Base-by-base conservation (phyloP, 2,888 invertebrate species). In the Eristalinus aeneus region DNA sequence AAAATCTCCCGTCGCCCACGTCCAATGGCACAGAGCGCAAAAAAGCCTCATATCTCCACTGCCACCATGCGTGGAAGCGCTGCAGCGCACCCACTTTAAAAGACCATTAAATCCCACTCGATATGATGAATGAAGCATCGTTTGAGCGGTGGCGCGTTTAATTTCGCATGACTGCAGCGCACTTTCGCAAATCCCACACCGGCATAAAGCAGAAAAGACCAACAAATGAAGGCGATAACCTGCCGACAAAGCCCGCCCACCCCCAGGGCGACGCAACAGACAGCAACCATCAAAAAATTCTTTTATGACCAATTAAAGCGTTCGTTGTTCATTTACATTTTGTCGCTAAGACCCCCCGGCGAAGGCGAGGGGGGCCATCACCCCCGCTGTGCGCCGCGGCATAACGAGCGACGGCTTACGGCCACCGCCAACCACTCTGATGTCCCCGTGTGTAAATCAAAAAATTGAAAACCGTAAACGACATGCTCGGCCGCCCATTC, bases 381-480 rank as follows among this genome's bases (percentile, higher is more conserved):
- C 1, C 39, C 39, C 2, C n/a, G 4, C 39, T n/a, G n/a, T n/a
- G n/a, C 39, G 11, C 39, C 39, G n/a, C 39, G n/a, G 16, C 5
- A n/a, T 39, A 39, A 39, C 39, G n/a, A 46, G 16, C 46, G 12
- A 23, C 34, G 9, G 11, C 10, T 67, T 67, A 60, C 58, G 10
- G 23, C 34, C 71, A 71, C 27, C 53, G 6, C 22, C 22, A 23
- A 22, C 36, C 56, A 46, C 39, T 78, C 39, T 56, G 63, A 64
- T 16, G 39, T 46, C 34, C 20, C 53, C 12, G 8, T 39, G 23
- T 65, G 46, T 76, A 76, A 75, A 74, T 75, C 63, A 68, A 36
- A 75, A 80, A 80, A 80, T 80, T 68, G 72, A 80, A 85, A 85
- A 76, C 32, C 80, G 22, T 85, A 85, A 80, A 85, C 61, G 46